These are phyloP conservation scores for Lasioglossum baleicum DNA, from an alignment of 1,140 invertebrate species.

Conservation along the genomic window DNA sequence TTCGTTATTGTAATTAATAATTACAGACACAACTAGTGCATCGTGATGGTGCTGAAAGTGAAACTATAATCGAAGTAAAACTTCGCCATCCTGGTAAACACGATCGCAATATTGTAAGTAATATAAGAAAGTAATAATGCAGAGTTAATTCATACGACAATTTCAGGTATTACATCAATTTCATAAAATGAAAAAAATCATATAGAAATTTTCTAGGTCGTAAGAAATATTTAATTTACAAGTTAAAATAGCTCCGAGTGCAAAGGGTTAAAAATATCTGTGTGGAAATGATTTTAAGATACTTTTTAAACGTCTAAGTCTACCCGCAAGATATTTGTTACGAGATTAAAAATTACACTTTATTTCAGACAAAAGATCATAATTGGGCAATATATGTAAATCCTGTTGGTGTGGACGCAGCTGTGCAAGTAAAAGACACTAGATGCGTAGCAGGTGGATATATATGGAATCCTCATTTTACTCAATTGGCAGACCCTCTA, in stretches of 20 bases:
- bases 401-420: constrained; percentile 94
- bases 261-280: too few species aligned
- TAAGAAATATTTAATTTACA: too few species aligned
- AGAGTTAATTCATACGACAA: too few species aligned
- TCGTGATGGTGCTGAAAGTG: constrained; percentile 91
- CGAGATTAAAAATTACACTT: constrained; percentile 2
- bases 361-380: constrained; percentile 88
- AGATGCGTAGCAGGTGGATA: constrained; percentile 94
- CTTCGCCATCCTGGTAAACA: constrained; percentile 90
- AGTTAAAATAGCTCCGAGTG: too few species aligned
- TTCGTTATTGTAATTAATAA: constrained; percentile 14
- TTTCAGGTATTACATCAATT: too few species aligned
- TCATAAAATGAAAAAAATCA: too few species aligned
- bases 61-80: constrained; percentile 94
- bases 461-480: constrained; percentile 96
- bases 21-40: constrained; percentile 91
- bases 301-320: too few species aligned
- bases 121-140: neutral
- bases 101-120: constrained; percentile 88
- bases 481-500: constrained; percentile 92
- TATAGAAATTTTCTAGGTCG: too few species aligned
- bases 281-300: too few species aligned
- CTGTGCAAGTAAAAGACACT: constrained; percentile 88
- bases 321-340: neutral
- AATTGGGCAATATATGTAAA: constrained; percentile 97